Percentiles rank a stretch among this genome's conserved stretches.
Evolutionary conservation across 2,888 invertebrate genomes (phyloP).

Genomic region (Lycocerus yunnanus): DNA sequence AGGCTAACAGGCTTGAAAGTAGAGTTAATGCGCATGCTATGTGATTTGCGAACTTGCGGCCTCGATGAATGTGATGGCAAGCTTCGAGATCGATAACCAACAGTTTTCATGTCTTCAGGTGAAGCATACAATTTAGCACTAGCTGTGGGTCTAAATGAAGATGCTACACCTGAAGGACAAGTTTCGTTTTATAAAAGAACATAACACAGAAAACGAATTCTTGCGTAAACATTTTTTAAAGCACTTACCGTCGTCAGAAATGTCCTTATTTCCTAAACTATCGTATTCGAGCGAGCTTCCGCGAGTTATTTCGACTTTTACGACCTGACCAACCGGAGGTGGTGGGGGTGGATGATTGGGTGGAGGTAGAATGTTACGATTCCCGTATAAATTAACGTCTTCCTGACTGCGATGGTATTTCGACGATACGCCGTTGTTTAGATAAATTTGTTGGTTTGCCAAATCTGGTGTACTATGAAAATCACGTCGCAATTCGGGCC

Average conservation of each 20-base stretch:
- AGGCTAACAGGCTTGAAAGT: constrained; percentile 57
- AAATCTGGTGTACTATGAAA: constrained; percentile 92
- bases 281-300: constrained; percentile 47
- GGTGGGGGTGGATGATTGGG: constrained; percentile 84
- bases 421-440: constrained; percentile 32
- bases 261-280: constrained; percentile 44
- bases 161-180: constrained; percentile 64
- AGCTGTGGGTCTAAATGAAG: constrained; percentile 87
- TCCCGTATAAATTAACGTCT: constrained; percentile 60
- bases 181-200: not conserved
- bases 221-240: not conserved
- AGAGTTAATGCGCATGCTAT: constrained; percentile 62
- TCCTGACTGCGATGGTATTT: constrained; percentile 73
- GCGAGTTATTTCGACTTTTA: constrained; percentile 66
- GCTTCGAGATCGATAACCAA: constrained; percentile 66
- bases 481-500: constrained; percentile 70
- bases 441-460: constrained; percentile 55
- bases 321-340: constrained; percentile 67
- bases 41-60: constrained; percentile 65
- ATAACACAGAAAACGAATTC: constrained; percentile 7
- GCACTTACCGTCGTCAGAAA: constrained; percentile 46
- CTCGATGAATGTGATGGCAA: constrained; percentile 61
- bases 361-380: constrained; percentile 62
- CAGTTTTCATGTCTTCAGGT: constrained; percentile 80
- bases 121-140: constrained; percentile 87